Base-by-base conservation (phyloP, 2,888 invertebrate species). In the Chamaedrilus cognettii region DNA sequence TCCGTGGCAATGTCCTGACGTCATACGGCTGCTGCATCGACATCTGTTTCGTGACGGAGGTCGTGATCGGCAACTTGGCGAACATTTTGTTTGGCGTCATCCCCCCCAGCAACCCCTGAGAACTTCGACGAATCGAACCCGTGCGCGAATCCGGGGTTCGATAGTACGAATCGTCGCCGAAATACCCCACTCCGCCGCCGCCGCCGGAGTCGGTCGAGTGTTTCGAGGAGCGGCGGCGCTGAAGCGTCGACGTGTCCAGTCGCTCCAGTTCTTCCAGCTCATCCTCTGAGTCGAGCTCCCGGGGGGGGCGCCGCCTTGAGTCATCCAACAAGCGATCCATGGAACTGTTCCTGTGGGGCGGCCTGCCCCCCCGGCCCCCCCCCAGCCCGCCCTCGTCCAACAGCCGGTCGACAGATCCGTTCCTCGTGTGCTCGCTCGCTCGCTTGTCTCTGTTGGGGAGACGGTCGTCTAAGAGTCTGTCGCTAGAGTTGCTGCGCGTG, bases 31-130 rank as follows among this genome's bases (percentile, higher is more conserved):
- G 50, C 28, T 62, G 62, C 52, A 62, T 51, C 11, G 62, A 62
- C 11, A 62, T 30, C 2, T 62, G 62, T 32, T 51, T 23, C 1
- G 62, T 62, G 4, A 62, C 31, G 15, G 11, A 51, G 5, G 62
- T 62, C 32, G 62, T 62, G 7, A 62, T 62, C 23, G 62, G 62
- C 11, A 62, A 28, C 19, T 62, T 49, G 19, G 62, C 50, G 33
- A 62, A 3, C 50, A 49, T 62, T 19, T 62, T 62, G 30, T 62
- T 62, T 51, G 49, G 32, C 19, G 62, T 62, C 42, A 42, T 19
- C 19, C 42, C 42, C 42, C 11, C 19, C 19, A 42, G n/a, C n/a
- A n/a, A n/a, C n/a, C n/a, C 42, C 11, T 19, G 11, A 42, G 42
- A 42, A 42, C 19, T 42, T 15, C 42, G 42, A 15, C 19, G 11